Evolutionary conservation across 1,140 invertebrate species (phyloP), one percentile per base, ranked within the genome.

Genomic region (Drosophila pandora): DNA sequence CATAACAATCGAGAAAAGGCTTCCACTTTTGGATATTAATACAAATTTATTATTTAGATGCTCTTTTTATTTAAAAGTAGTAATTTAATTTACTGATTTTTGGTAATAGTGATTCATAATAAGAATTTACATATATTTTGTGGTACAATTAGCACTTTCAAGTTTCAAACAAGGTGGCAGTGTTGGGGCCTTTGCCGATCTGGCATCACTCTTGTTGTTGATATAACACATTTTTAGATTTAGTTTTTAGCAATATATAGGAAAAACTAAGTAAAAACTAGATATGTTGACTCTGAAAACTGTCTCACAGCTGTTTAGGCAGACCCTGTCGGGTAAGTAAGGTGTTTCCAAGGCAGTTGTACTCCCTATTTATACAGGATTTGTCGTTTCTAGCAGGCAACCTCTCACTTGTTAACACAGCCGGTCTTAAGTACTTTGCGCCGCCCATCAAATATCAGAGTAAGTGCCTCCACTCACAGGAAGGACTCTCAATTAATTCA

Each of bases 381-480:
- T 54, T 37, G 22, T 25, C n/a, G 37, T 34, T 59, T 73, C 54
- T 9, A 73, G 53, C 45, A 69, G 70, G 70, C 22, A 88, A 76
- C 48, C 57, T 88, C 9, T 73, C 76, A 17, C 48, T 56, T 23
- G 58, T 73, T 13, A 67, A 62, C 56, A 65, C 80, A 37, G 88
- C 83, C 70, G 94, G 95, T 23, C 92, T 96, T 13, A 95, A 95
- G 91, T 93, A 94, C 79, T 95, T 94, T 90, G 77, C 92, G 43
- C 92, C 93, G 8, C 94, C 94, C 41, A 92, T 92, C 72, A 93
- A 93, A 71, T 94, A 93, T 90, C 92, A 94, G 67, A 90, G 95
- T 95, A 93, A 92, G 88, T 61, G 12, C 21, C 32, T 32, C 6
- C 41, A 8, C 2, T 37, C 34, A 7, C 30, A n/a, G 12, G 8